A percentile compares a stretch with the other conserved stretches of the same genome.
Evolutionary conservation across 2,797 vertebrate genomes (phyloP).

Genomic region (Pseudochromis fuscus): DNA sequence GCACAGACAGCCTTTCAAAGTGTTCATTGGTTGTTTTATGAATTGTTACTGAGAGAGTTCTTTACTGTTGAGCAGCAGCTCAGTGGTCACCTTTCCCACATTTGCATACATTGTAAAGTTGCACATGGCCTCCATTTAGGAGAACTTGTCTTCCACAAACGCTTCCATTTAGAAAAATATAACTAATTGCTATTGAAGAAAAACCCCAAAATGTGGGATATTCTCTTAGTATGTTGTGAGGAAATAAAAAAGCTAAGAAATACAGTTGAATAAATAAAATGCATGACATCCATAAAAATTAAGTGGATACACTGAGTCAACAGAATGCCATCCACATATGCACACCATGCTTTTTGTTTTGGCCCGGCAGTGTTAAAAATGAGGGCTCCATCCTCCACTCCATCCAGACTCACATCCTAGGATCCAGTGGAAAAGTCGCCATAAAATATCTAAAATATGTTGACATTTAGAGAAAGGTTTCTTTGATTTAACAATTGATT

Average conservation of each 20-base stretch:
- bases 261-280: conserved; percentile 85
- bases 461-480: conserved; percentile 66
- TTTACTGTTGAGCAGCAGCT: conserved; percentile 70
- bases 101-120: conserved; percentile 84
- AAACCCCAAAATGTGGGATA: conserved; percentile 72
- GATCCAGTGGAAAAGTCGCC: conserved; percentile 70
- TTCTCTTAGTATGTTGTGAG: conserved; percentile 71
- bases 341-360: conserved; percentile 75
- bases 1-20: conserved; percentile 62
- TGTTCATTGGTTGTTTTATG: conserved; percentile 70
- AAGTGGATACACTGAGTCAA: conserved; percentile 71
- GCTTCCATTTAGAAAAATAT: conserved; percentile 82
- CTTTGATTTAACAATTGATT: conserved; percentile 61
- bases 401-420: conserved; percentile 54
- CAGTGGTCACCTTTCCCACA: conserved; percentile 63
- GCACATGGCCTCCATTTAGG: conserved; percentile 64
- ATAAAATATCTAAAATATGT: conserved; percentile 77
- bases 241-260: conserved; percentile 80
- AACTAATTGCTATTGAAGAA: conserved; percentile 79
- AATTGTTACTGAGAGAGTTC: conserved; percentile 63
- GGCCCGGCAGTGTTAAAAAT: conserved; percentile 80
- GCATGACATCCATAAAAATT: conserved; percentile 78
- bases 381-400: conserved; percentile 63
- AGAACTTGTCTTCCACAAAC: conserved; percentile 68
- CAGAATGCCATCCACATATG: conserved; percentile 71